Percentiles rank a stretch among this genome's conserved stretches.
These are phyloP conservation scores for Brachionus calyciflorus DNA, from an alignment of 1,140 invertebrate genomes.

Conservation along the genomic window DNA sequence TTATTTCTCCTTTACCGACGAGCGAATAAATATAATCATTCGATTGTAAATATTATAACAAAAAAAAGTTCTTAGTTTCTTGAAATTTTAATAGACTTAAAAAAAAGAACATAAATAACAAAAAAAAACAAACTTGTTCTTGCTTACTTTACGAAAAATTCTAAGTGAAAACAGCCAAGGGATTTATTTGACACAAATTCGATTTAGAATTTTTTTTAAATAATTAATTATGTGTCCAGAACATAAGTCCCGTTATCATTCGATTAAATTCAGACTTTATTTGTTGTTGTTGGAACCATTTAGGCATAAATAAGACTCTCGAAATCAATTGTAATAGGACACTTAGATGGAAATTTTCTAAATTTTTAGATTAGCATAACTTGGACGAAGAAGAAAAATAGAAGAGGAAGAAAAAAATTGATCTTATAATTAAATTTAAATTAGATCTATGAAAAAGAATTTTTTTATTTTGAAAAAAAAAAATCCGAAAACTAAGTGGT, in stretches of 20 bases:
- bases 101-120: too few relatives aligned
- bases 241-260: constrained; percentile 42
- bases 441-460: constrained; percentile 2
- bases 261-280: constrained; percentile 14
- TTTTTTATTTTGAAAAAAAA: too few relatives aligned
- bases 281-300: too few relatives aligned
- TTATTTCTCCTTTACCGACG: constrained; percentile 12
- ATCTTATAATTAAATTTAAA: constrained; percentile 41
- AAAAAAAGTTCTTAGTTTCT: background rate
- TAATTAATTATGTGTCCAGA: constrained; percentile 15
- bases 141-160: background rate
- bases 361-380: constrained; percentile 18
- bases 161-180: constrained; percentile 35
- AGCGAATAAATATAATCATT: constrained; percentile 24
- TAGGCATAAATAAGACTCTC: constrained; percentile 20
- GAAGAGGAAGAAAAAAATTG: background rate
- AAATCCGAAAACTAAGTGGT: constrained; percentile 12
- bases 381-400: background rate
- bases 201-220: constrained; percentile 31
- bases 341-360: background rate
- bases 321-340: constrained; percentile 11
- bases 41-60: constrained; percentile 22
- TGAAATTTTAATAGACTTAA: too few relatives aligned
- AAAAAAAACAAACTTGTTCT: background rate
- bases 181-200: constrained; percentile 44